phyloP scores from a whole-genome alignment of 2,113 vertebrate genomes.

The Platichthys flesus region DNA sequence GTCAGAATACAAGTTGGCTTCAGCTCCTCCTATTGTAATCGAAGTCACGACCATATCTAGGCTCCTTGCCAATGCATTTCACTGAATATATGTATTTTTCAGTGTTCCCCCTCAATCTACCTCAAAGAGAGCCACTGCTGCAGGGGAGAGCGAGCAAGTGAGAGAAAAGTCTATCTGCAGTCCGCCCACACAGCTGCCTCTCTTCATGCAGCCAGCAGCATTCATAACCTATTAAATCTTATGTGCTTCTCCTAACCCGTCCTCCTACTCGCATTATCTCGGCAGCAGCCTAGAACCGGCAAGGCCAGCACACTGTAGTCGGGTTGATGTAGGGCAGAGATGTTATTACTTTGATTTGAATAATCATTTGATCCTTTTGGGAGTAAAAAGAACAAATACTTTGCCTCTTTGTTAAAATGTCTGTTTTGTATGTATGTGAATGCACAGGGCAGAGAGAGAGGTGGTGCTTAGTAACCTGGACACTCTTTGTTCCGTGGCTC shows the following conservation, averaged over 20 bases:
- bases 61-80: constrained; percentile 64
- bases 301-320: constrained; percentile 33
- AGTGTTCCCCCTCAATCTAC: constrained; percentile 48
- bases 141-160: constrained; percentile 52
- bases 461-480: constrained; percentile 95
- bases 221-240: constrained; percentile 76
- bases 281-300: constrained; percentile 43
- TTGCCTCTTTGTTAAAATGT: background rate
- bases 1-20: constrained; percentile 49
- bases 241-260: constrained; percentile 58
- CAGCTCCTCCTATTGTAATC: constrained; percentile 53
- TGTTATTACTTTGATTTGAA: constrained; percentile 41
- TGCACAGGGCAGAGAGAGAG: constrained; percentile 89
- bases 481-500: constrained; percentile 86
- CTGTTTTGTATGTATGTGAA: constrained; percentile 3
- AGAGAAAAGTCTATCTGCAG: constrained; percentile 66
- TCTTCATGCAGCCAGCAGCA: constrained; percentile 64
- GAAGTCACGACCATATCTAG: constrained; percentile 69
- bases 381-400: background rate
- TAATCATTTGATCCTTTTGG: constrained; percentile 18
- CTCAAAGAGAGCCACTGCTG: constrained; percentile 67
- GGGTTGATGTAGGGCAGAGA: constrained; percentile 34
- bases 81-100: constrained; percentile 21
- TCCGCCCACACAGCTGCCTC: constrained; percentile 75
- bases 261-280: constrained; percentile 73